Evolutionary conservation across 2,113 vertebrate genomes (phyloP).

Genomic region (Indicator maculatus): DNA sequence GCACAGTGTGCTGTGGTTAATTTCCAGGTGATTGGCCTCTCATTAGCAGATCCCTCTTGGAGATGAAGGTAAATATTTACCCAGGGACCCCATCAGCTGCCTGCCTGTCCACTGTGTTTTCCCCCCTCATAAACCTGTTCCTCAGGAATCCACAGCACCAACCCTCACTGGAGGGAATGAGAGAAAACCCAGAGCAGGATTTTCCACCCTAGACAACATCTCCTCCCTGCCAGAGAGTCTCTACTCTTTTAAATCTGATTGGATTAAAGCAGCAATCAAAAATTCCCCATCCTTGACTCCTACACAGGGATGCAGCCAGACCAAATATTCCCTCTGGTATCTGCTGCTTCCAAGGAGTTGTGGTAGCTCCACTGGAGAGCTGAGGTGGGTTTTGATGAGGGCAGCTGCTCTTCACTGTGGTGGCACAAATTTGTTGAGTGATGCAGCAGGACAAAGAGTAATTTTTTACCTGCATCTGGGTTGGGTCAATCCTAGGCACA

Average conservation of each 20-base stretch:
- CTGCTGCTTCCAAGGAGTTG: not conserved
- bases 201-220: not conserved
- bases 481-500: too few relatives aligned
- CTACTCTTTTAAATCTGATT: not conserved
- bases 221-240: not conserved
- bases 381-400: not conserved
- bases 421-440: not conserved
- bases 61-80: slow-evolving; percentile 42
- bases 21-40: slow-evolving; percentile 40
- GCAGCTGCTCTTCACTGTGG: not conserved
- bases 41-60: slow-evolving; percentile 12
- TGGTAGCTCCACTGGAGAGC: not conserved
- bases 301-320: not conserved
- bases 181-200: not conserved
- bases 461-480: not conserved
- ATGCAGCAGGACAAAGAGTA: not conserved
- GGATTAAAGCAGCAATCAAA: not conserved
- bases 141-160: slow-evolving; percentile 5
- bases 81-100: not conserved
- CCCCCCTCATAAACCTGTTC: slow-evolving; percentile 30
- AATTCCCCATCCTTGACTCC: not conserved
- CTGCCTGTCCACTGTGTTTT: not conserved
- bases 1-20: not conserved
- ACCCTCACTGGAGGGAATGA: not conserved
- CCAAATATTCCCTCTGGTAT: not conserved